Evolutionary conservation across 1,140 invertebrate species (phyloP).

Genomic region (Globodera ellingtonae): DNA sequence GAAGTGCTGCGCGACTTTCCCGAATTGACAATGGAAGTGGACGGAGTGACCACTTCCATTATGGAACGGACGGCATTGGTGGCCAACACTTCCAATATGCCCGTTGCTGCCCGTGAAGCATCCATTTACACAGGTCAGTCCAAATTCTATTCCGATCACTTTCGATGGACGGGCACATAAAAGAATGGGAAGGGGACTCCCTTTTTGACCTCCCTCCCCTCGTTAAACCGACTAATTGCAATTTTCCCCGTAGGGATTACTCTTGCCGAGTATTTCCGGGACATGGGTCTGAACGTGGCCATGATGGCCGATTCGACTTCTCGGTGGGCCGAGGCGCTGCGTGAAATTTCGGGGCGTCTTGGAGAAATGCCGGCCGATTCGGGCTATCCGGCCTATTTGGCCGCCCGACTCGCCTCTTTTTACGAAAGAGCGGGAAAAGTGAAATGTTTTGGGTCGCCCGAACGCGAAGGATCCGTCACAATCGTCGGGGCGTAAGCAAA

Average conservation of each 20-base stretch:
- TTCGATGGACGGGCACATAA: too few relatives aligned
- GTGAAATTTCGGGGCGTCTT: slow-evolving; percentile 99
- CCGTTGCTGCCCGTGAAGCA: slow-evolving; percentile 98
- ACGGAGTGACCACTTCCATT: slow-evolving; percentile 93
- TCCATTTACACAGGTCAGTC: slow-evolving; percentile 92
- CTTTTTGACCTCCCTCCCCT: too few relatives aligned
- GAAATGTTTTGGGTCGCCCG: slow-evolving; percentile 93
- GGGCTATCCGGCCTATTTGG: slow-evolving; percentile 92
- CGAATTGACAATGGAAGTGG: slow-evolving; percentile 92
- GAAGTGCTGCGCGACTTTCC: slow-evolving; percentile 96
- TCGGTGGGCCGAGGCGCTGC: slow-evolving; percentile 97
- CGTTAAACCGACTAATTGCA: neutral
- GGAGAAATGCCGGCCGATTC: slow-evolving; percentile 98
- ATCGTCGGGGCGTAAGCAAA: slow-evolving; percentile 86
- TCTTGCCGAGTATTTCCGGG: slow-evolving; percentile 68
- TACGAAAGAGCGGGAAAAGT: slow-evolving; percentile 98
- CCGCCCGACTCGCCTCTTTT: slow-evolving; percentile 92
- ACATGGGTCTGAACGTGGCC: slow-evolving; percentile 98
- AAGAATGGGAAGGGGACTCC: too few relatives aligned
- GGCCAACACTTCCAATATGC: slow-evolving; percentile 99
- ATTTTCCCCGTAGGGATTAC: slow-evolving; percentile 47
- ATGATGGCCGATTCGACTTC: slow-evolving; percentile 99
- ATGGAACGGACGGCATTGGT: slow-evolving; percentile 99
- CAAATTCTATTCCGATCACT: neutral
- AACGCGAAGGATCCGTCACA: slow-evolving; percentile 94